phyloP scores from a whole-genome alignment of 2,797 vertebrate species.

The Acropternis orthonyx region DNA sequence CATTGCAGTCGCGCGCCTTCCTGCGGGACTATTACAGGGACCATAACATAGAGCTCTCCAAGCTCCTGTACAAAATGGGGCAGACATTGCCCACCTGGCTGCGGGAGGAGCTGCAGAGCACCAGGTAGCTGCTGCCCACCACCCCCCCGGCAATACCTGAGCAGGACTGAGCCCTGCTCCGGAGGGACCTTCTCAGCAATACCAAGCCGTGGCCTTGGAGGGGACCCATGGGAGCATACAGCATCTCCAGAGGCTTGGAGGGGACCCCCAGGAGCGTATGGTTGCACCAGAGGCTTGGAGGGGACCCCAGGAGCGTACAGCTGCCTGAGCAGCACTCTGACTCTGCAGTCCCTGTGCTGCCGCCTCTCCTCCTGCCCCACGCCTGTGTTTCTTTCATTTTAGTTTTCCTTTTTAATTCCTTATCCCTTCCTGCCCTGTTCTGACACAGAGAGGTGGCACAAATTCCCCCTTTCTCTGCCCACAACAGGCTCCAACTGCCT shows the following conservation, averaged over 20 bases:
- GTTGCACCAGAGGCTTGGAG: not conserved
- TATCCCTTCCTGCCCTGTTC: not conserved
- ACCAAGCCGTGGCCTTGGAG: slow-evolving; percentile 4
- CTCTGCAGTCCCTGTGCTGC: not conserved
- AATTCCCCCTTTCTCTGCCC: slow-evolving; percentile 14
- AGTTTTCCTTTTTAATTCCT: slow-evolving; percentile 4
- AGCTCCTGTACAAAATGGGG: slow-evolving; percentile 97
- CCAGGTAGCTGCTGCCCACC: slow-evolving; percentile 85
- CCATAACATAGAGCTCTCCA: slow-evolving; percentile 98
- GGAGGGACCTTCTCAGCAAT: slow-evolving; percentile 60
- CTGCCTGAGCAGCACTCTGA: not conserved
- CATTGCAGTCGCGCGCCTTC: slow-evolving; percentile 86
- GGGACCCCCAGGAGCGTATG: not conserved
- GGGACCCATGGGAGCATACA: not conserved
- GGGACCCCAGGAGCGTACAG: not conserved
- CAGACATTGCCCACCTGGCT: slow-evolving; percentile 96
- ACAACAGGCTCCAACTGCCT: not conserved
- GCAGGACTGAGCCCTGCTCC: not conserved
- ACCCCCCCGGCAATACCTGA: slow-evolving; percentile 41
- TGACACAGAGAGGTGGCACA: not conserved
- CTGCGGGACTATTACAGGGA: slow-evolving; percentile 95
- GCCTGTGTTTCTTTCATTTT: not conserved
- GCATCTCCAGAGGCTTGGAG: not conserved
- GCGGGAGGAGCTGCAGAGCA: slow-evolving; percentile 94
- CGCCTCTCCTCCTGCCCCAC: not conserved